Percentiles rank a stretch among this genome's conserved stretches.
phyloP scores from a whole-genome alignment of 2,797 vertebrate species.

The Lacerta bilineata region DNA sequence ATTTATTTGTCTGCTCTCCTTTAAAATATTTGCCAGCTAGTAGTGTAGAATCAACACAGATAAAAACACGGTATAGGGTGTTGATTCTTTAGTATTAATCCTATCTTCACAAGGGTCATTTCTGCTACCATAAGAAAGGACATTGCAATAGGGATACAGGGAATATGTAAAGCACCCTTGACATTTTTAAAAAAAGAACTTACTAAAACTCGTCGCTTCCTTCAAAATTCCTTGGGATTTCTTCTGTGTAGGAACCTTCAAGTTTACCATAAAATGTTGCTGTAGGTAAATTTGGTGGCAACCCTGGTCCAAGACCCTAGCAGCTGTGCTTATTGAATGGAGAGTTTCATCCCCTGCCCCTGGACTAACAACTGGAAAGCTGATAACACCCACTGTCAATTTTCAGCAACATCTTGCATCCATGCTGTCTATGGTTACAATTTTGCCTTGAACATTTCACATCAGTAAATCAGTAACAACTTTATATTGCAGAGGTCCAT shows the following conservation, averaged over 20 bases:
- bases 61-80: no score
- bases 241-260: not conserved
- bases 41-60: not conserved
- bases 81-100: not conserved
- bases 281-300: not conserved
- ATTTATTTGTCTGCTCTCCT: slow-evolving; percentile 29
- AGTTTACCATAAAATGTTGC: not conserved
- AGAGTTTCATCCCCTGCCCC: not conserved
- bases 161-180: not conserved
- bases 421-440: not conserved
- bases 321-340: not conserved
- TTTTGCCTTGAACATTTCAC: not conserved
- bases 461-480: not conserved
- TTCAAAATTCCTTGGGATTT: not conserved
- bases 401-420: not conserved
- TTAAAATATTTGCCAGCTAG: not conserved
- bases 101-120: no score
- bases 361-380: no score
- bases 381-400: not conserved
- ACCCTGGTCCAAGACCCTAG: not conserved
- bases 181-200: not conserved
- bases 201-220: not conserved
- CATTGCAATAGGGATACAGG: no score
- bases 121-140: not conserved
- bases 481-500: not conserved